These are phyloP conservation scores for Astyanax mexicanus DNA, from an alignment of 2,797 vertebrate species.

Conservation along the genomic window DNA sequence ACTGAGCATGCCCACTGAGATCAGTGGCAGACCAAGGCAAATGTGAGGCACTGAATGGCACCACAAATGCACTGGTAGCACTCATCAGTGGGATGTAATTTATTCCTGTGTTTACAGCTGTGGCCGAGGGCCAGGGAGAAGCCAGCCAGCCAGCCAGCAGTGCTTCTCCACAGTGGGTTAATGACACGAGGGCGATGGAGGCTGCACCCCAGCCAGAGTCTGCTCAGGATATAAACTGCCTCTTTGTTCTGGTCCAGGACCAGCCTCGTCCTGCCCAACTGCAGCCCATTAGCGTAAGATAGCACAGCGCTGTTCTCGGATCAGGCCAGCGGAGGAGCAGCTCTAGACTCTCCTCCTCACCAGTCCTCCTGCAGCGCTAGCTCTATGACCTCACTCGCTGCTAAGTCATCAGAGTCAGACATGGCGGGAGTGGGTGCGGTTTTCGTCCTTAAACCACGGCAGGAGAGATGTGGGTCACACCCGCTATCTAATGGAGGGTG, in stretches of 20 bases:
- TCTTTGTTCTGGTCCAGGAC: conserved; percentile 60
- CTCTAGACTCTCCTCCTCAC: conserved; percentile 9
- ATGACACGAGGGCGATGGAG: conserved; percentile 48
- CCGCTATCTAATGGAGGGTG: conserved; percentile 25
- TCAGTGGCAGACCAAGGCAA: conserved; percentile 65
- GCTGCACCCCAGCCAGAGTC: conserved; percentile 35
- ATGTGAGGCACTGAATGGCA: conserved; percentile 67
- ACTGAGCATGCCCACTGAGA: conserved; percentile 34
- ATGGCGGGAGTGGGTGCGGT: conserved; percentile 58
- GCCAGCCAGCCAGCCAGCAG: conserved; percentile 53
- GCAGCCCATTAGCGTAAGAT: conserved; percentile 32
- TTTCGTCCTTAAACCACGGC: conserved; percentile 32
- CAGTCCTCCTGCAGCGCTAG: conserved; percentile 52
- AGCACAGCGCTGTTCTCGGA: conserved; percentile 16
- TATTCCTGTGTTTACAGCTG: conserved; percentile 71
- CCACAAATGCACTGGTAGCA: conserved; percentile 64
- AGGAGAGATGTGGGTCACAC: conserved; percentile 44
- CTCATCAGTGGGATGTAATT: conserved; percentile 73
- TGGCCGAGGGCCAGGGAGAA: conserved; percentile 70
- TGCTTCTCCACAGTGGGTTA: conserved; percentile 48
- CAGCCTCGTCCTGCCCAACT: conserved; percentile 31
- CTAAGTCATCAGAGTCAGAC: conserved; percentile 29
- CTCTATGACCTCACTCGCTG: conserved; percentile 49
- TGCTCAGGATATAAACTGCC: conserved; percentile 60
- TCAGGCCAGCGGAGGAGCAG: not conserved